Conservation (phyloP, 2,113 vertebrate species). For the Dipodomys spectabilis region DNA sequence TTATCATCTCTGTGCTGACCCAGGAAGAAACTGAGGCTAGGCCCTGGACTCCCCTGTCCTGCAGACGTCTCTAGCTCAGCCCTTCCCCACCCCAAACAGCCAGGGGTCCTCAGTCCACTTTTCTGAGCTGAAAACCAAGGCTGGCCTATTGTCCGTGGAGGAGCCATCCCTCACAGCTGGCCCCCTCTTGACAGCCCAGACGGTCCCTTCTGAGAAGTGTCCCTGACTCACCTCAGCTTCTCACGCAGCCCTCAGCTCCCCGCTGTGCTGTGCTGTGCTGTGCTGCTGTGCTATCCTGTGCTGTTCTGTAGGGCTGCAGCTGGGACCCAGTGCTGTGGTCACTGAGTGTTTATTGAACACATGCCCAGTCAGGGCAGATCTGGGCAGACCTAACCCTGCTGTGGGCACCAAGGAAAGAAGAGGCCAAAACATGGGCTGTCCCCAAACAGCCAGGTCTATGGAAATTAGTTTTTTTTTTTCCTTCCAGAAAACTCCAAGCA, state of each 20-base stretch:
- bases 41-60: neutral
- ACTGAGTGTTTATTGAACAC: neutral
- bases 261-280: no score
- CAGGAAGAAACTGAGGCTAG: neutral
- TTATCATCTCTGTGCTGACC: no score
- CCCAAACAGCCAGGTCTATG: neutral
- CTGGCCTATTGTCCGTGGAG: neutral
- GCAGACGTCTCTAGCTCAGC: neutral
- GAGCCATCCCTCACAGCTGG: neutral
- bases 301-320: neutral
- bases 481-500: conserved; percentile 29
- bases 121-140: neutral
- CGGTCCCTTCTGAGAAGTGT: neutral
- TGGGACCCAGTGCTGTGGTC: neutral
- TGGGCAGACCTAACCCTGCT: neutral
- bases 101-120: neutral
- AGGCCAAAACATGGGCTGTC: neutral
- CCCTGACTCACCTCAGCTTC: neutral
- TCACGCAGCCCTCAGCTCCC: neutral
- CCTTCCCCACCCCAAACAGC: no score
- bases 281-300: no score
- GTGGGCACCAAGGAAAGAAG: neutral
- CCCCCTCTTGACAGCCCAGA: neutral
- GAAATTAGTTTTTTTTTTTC: conserved; percentile 39
- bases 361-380: neutral